A percentile compares a stretch with the other conserved stretches of the same genome.
These are phyloP conservation scores for Anoura caudifer DNA, from an alignment of 2,113 vertebrate genomes.

Conservation along the genomic window DNA sequence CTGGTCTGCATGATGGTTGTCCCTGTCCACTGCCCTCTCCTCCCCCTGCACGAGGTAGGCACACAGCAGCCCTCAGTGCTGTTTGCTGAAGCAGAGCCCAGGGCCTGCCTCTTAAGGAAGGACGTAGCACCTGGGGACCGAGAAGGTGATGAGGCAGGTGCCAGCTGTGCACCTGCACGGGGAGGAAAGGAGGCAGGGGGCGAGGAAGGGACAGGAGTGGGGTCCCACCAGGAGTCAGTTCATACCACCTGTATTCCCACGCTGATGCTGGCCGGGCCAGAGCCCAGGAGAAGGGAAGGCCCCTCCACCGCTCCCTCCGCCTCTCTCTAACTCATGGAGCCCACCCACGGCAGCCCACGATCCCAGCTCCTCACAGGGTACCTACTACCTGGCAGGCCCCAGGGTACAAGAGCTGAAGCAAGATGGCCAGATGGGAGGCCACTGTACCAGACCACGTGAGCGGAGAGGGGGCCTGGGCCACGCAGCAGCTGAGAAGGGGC, in stretches of 20 bases:
- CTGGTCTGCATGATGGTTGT: accelerated
- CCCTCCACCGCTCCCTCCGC: not conserved
- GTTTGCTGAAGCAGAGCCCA: not conserved
- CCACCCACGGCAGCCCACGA: not conserved
- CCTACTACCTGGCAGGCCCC: not conserved
- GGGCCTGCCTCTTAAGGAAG: not conserved
- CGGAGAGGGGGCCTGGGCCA: not conserved
- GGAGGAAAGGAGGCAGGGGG: not conserved
- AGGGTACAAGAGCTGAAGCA: not conserved
- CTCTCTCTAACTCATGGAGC: not conserved
- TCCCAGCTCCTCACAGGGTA: not conserved
- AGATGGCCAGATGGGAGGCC: not conserved
- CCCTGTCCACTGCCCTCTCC: no score
- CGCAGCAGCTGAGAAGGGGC: not conserved
- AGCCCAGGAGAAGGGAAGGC: not conserved
- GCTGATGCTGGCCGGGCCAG: not conserved
- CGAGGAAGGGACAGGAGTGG: not conserved
- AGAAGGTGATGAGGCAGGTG: not conserved
- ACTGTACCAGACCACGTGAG: not conserved
- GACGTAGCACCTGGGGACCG: accelerated
- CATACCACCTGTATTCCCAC: accelerated
- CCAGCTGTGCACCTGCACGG: not conserved
- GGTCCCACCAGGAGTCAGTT: not conserved
- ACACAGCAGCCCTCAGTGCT: accelerated
- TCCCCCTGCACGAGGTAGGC: not conserved